phyloP scores from a whole-genome alignment of 1,140 invertebrate species.

The Bombus waltoni region DNA sequence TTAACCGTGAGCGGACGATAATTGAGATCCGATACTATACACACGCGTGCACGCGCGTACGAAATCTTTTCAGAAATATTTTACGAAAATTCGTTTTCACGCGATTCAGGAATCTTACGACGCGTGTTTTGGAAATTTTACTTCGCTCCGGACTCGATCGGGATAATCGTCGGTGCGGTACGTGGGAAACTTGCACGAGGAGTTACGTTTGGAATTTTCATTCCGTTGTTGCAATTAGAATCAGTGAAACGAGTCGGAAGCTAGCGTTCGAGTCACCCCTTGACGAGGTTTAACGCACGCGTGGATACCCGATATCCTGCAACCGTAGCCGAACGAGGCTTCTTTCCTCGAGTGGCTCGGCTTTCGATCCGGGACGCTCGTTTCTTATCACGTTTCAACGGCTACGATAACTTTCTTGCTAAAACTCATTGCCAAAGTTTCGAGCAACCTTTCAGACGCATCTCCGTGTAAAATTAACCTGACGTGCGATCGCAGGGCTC shows the following conservation, averaged over 20 bases:
- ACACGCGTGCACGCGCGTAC: no score
- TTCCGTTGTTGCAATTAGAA: background rate
- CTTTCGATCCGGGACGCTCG: background rate
- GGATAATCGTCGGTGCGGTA: background rate
- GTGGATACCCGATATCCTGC: background rate
- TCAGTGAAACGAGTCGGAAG: background rate
- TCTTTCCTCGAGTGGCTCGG: background rate
- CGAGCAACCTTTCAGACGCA: background rate
- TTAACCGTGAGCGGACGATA: no score
- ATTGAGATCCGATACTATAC: no score
- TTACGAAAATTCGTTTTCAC: no score
- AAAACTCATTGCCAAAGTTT: conserved; percentile 7
- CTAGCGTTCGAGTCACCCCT: background rate
- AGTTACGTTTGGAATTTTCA: background rate
- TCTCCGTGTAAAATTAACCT: conserved; percentile 2
- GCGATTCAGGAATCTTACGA: no score
- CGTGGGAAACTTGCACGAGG: background rate
- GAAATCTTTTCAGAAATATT: no score
- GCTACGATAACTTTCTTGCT: conserved; percentile 9
- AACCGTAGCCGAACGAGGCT: background rate
- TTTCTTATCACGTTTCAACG: conserved; percentile 20
- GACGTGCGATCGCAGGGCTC: background rate
- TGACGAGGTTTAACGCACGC: background rate
- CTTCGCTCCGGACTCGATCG: no score
- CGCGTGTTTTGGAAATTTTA: no score